Base-by-base conservation (phyloP, 1,140 invertebrate species). In the Xylocopa sonorina region DNA sequence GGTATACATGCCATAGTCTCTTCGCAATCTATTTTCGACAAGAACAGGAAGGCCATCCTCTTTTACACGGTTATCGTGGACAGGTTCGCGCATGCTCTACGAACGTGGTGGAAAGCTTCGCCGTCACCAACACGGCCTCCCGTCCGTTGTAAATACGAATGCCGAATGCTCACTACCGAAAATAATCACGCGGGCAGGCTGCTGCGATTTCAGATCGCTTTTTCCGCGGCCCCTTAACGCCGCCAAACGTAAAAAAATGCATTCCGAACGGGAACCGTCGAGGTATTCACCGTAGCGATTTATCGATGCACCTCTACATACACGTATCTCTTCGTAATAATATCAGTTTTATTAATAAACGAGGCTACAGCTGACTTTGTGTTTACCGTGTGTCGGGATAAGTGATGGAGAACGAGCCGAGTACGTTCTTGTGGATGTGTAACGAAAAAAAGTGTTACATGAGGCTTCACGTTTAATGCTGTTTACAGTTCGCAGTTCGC, bases 11-110 rank as follows among this genome's bases (percentile, higher is more conserved):
- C 58, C 50, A 68, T 66, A 34, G 78, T 79, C 69, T 85, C 73
- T 43, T 72, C 77, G 74, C 48, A 63, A 78, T 88, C 87, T 88
- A 88, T 88, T 88, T 88, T 87, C 62, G 81, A 80, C 74, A 51
- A 77, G 73, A 83, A 87, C 76, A 79, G 81, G 85, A 84, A 84
- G 83, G 81, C 53, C 68, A 46, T 64, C 64, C 80, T 67, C 66
- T 78, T 72, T 32, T 62, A 29, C 55, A 48, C 64, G 66, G 18
- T 38, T 48, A 21, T 18, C 21, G 69, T 41, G 48, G 16, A 27
- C 18, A 32, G 21, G 41, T 32, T 60, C 72, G 83, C 82, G 78
- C 82, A 84, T 80, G 78, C 82, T 78, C 82, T 41, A 27, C 55
- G 55, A 51, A 18, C 46, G 46, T 24, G 38, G 62, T 32, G 50